Percentiles rank a stretch among this genome's conserved stretches.
Evolutionary conservation across 2,113 vertebrate genomes (phyloP).

Genomic region (Callospermophilus lateralis): DNA sequence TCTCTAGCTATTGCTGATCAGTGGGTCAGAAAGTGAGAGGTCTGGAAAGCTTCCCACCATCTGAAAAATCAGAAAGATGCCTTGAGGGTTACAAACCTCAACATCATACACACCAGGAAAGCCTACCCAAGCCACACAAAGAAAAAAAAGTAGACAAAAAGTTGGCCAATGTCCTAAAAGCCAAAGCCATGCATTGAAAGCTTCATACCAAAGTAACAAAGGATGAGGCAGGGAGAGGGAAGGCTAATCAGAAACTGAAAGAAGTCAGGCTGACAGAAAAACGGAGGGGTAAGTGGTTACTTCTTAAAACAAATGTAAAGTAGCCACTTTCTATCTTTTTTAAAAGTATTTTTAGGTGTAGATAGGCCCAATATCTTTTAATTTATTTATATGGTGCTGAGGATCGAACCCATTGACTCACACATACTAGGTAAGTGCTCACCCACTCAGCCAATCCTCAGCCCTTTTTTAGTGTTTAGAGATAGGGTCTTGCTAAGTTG

Average conservation of each 20-base stretch:
- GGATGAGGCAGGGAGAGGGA: not conserved
- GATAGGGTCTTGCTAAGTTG: no score
- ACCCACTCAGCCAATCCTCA: no score
- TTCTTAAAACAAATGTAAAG: not conserved
- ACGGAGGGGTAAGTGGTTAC: accelerated
- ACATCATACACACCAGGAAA: not conserved
- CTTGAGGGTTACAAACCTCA: not conserved
- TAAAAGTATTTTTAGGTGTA: no score
- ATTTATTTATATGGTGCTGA: no score
- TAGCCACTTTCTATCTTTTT: not conserved
- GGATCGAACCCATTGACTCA: no score
- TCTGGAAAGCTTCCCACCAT: not conserved
- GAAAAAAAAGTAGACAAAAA: not conserved
- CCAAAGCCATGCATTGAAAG: not conserved
- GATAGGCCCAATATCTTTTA: no score
- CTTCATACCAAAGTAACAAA: not conserved
- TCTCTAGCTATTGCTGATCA: not conserved
- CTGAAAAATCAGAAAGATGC: not conserved
- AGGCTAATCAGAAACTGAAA: not conserved
- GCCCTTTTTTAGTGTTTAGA: no score
- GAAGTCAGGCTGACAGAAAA: not conserved
- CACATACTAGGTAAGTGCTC: no score
- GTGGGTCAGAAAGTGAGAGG: not conserved
- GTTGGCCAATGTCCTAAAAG: not conserved
- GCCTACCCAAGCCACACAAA: not conserved